Base-by-base conservation (phyloP, 2,113 vertebrate genomes). In the Platycercus adscitus region DNA sequence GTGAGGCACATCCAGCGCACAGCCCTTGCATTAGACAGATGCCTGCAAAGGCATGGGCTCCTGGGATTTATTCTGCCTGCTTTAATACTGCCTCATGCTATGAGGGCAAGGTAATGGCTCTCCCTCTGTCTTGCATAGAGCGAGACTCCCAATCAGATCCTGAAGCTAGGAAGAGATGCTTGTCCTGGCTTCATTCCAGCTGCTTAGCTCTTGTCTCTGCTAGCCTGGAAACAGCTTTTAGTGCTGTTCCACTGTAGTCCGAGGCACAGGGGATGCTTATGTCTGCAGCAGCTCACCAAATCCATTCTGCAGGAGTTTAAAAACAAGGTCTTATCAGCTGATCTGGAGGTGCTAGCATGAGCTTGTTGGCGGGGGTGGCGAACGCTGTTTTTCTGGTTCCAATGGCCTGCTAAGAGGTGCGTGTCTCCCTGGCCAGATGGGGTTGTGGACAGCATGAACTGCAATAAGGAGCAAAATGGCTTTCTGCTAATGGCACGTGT, bases 81-180 rank as follows among this genome's bases (percentile, higher is more conserved):
- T 92, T 85, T 81, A 84, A 89, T 68, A 56, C 77, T 53, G 17
- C 77, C 78, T 88, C 33, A 19, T 91, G 72, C 88, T 91, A 61
- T 69, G 86, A 87, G 81, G 86, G 65, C 77, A 75, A 91, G 84
- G 77, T 95, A 92, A 76, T 89, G 77, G 65, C 69, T 89, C 47
- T 91, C 4, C 0, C 31, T 86, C 63, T 85, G 63, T 65, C 77
- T 91, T 92, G 83, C 73, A 33, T 18, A 79, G 77, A 71, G 69
- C 1, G 0, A 60, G 73, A 25, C 91, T 95, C 56, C 65, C 86
- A 95, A 78, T 94, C 86, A 92, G 86, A 89, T 88, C 61, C 55
- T 81, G 95, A 87, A 91, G 73, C 91, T 76, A 28, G 91, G 91
- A 78, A 89, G 96, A 85, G 93, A 95, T 95, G 94, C 86, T 92